Evolutionary conservation across 2,113 vertebrate species (phyloP).

Genomic region (Pteruthius melanotis): DNA sequence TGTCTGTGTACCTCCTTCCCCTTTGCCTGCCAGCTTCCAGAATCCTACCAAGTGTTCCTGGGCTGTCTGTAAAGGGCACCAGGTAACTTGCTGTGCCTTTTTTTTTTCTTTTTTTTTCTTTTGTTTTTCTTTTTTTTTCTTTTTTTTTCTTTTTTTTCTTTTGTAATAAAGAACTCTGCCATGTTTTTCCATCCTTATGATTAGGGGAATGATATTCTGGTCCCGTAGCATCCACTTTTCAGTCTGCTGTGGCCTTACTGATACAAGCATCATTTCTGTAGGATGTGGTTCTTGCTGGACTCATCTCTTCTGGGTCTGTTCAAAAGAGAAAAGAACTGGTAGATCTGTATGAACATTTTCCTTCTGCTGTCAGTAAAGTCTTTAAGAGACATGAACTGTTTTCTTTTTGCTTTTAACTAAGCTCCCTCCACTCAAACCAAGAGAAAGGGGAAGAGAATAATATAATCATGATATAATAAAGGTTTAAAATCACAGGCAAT

Average conservation of each 20-base stretch:
- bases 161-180: not conserved
- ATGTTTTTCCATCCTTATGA: not conserved
- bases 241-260: not conserved
- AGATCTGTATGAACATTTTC: not conserved
- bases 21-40: not conserved
- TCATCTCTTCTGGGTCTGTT: not conserved
- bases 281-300: not conserved
- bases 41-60: not conserved
- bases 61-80: not conserved
- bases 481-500: not conserved
- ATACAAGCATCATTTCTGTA: not conserved
- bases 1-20: not conserved
- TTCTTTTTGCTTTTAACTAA: not conserved
- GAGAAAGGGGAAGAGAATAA: not conserved
- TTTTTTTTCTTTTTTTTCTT: not conserved
- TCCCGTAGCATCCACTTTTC: not conserved
- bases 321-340: not conserved
- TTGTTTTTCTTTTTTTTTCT: not conserved
- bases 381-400: not conserved
- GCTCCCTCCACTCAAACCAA: not conserved
- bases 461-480: constrained; percentile 18
- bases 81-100: not conserved
- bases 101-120: not conserved
- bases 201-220: not conserved
- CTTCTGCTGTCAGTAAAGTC: not conserved